A percentile compares a stretch with the other conserved stretches of the same genome.
phyloP scores from a whole-genome alignment of 1,140 invertebrate genomes.

The Drosophila lacertosa region DNA sequence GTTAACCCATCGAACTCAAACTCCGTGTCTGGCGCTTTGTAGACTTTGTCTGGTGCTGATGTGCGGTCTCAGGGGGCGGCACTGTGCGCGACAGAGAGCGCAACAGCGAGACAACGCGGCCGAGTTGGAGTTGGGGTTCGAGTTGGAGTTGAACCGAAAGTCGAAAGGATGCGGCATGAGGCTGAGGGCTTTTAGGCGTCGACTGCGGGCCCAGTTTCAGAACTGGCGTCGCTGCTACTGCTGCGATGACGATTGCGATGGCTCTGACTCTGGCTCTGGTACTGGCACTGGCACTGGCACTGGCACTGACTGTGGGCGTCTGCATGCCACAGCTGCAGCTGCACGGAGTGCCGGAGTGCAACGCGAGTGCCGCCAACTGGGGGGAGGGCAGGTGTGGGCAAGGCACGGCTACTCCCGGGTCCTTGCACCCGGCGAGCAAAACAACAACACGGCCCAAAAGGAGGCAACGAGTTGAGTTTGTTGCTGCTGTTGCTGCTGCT shows the following conservation, averaged over 20 bases:
- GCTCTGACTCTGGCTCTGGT: no score
- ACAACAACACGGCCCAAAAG: constrained; percentile 48
- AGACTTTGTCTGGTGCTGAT: constrained; percentile 54
- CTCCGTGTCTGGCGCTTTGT: constrained; percentile 36
- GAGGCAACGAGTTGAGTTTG: constrained; percentile 55
- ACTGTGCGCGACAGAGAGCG: constrained; percentile 12
- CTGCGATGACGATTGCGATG: constrained; percentile 15
- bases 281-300: not conserved
- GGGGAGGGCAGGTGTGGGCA: not conserved
- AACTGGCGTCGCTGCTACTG: constrained; percentile 9
- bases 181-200: constrained; percentile 16
- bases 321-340: constrained; percentile 37
- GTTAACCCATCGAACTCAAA: constrained; percentile 31
- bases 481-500: constrained; percentile 57
- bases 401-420: constrained; percentile 6
- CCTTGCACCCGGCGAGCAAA: constrained; percentile 39
- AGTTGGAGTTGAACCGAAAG: no score
- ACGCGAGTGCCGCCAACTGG: constrained; percentile 39
- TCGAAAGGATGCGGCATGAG: not conserved
- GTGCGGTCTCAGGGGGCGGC: constrained; percentile 14
- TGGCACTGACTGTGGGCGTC: constrained; percentile 22
- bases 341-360: no score
- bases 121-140: constrained; percentile 5
- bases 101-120: constrained; percentile 7
- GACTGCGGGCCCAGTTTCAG: constrained; percentile 23